Base-by-base conservation (phyloP, 2,888 invertebrate genomes). In the Chouioia cunea region DNA sequence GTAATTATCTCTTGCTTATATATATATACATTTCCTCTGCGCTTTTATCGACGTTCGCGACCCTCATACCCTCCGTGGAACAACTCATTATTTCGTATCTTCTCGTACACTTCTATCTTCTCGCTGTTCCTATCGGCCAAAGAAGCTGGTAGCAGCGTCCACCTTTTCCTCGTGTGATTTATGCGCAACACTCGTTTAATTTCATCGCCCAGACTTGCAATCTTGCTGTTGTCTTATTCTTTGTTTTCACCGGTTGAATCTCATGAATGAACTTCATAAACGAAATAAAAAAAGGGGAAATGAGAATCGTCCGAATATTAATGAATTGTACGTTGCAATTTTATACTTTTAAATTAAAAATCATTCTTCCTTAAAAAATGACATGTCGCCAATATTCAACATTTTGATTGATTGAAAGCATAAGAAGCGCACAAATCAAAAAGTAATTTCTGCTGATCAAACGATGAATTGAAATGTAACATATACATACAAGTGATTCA, bases 1-100 rank as follows among this genome's bases (percentile, higher is more conserved):
- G 84, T 83, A 85, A 85, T 85, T 85, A 85, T 85, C 81, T 81
- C 79, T 79, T 80, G 83, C 64, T 18, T 52, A 47, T 64, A 36
- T 65, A 81, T 84, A 81, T 83, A 83, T 83, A n/a, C n/a, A n/a
- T 82, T 81, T 80, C 73, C 76, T 56, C 36, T 27, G 56, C 64
- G 48, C 46, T 62, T 63, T 71, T 15, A 48, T 52, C 52, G 52
- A 27, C 6, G 27, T 6, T 27, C 68, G 72, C 68, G 65, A 58
- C n/a, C n/a, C n/a, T n/a, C n/a, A 59, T 12, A 4, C 18, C 52
- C 60, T 58, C 56, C 22, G 44, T 15, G 47, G 62, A 71, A 74
- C 72, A 73, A 74, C 73, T 77, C 75, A 74, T 76, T 75, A 76
- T 75, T 70, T 70, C 73, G 73, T 62, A 62, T 71, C 67, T 62